Conservation (phyloP, 1,140 invertebrate genomes). For the Drosophila bifasciata region DNA sequence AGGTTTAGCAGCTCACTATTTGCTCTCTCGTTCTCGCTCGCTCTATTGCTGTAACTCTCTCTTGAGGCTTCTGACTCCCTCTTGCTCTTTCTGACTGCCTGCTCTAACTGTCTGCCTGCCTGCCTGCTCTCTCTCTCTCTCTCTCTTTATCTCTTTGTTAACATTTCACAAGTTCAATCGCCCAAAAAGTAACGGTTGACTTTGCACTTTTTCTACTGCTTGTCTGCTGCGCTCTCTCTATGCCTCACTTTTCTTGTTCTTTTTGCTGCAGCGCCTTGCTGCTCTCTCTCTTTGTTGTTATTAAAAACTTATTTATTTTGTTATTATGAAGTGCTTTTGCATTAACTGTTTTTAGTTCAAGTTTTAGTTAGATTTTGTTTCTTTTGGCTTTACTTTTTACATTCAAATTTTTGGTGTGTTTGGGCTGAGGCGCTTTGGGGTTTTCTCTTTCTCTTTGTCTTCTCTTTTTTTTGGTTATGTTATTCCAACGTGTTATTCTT, state of each 20-base stretch:
- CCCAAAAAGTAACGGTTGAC: constrained; percentile 57
- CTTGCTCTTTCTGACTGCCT: too few relatives aligned
- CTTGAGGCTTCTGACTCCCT: too few relatives aligned
- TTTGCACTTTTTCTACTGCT: constrained; percentile 1
- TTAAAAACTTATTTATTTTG: constrained; percentile 50
- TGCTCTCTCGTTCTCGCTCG: constrained; percentile 1
- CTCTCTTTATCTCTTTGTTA: constrained; percentile 34
- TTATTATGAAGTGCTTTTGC: constrained; percentile 34
- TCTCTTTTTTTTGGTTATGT: constrained; percentile 24
- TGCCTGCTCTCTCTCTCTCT: neutral
- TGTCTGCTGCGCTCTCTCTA: too few relatives aligned
- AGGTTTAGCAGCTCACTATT: neutral
- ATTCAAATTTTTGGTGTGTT: constrained; percentile 18
- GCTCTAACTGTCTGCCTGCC: neutral
- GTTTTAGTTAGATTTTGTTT: constrained; percentile 14
- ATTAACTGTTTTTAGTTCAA: constrained; percentile 13
- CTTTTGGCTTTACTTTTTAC: constrained; percentile 58
- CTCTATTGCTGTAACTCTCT: too few relatives aligned
- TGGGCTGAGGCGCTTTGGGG: constrained; percentile 64
- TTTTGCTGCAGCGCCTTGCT: too few relatives aligned
- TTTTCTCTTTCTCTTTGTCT: constrained; percentile 7
- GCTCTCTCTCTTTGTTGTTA: neutral
- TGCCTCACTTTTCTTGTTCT: too few relatives aligned
- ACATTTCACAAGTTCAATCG: constrained; percentile 66
- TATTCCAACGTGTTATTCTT: constrained; percentile 31